Percentiles rank a stretch among this genome's conserved stretches.
Evolutionary conservation across 2,888 invertebrate genomes (phyloP).

Genomic region (Diaprepes abbreviatus): DNA sequence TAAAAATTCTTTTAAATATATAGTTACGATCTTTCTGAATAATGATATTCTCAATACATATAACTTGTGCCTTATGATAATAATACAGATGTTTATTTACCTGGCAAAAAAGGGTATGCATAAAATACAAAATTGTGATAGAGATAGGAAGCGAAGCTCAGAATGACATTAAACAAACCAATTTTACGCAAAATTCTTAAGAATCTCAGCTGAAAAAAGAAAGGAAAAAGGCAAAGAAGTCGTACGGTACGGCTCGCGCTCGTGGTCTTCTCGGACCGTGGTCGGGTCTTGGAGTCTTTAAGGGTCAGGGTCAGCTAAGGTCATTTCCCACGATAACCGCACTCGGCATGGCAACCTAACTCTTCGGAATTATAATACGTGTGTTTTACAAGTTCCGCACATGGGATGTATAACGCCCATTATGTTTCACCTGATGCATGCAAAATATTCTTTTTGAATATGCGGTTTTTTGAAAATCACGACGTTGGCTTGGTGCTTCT

Average conservation of each 20-base stretch:
- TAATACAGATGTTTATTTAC: no score
- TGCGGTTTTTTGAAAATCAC: conserved; percentile 15
- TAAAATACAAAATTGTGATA: no score
- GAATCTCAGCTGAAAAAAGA: conserved; percentile 39
- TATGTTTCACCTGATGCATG: conserved; percentile 45
- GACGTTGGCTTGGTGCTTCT: neutral
- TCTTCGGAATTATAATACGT: conserved; percentile 64
- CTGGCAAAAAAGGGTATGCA: no score
- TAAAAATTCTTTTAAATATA: no score
- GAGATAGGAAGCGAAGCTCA: no score
- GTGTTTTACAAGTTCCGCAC: conserved; percentile 53
- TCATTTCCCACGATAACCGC: conserved; percentile 69
- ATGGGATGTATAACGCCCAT: conserved; percentile 45
- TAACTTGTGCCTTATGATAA: no score
- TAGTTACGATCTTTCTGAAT: no score
- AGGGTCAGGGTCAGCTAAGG: conserved; percentile 70
- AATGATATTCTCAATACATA: no score
- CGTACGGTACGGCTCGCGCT: conserved; percentile 48
- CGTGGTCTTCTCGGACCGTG: conserved; percentile 47
- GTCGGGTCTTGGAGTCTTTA: conserved; percentile 46
- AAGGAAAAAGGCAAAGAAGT: conserved; percentile 36
- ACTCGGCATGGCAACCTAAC: conserved; percentile 66
- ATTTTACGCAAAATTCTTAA: conserved; percentile 37
- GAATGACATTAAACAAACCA: conserved; percentile 18
- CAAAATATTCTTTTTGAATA: conserved; percentile 23